These are phyloP conservation scores for Pristionchus entomophagus DNA, from an alignment of 2,888 invertebrate genomes.

Conservation along the genomic window DNA sequence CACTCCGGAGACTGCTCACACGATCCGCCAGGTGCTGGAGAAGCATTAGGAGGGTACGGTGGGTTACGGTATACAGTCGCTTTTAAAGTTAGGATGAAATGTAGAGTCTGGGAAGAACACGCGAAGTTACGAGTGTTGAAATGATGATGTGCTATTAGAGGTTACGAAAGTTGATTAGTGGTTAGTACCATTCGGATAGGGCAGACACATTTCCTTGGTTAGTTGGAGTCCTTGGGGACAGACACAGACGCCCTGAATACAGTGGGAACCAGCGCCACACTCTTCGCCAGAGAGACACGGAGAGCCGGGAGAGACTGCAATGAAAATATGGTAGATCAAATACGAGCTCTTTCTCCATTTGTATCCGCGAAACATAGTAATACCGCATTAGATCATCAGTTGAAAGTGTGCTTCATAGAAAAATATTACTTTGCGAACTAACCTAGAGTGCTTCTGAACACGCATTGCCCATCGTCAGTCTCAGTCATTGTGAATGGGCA, in stretches of 20 bases:
- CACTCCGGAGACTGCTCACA: slow-evolving; percentile 49
- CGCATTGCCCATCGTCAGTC: slow-evolving; percentile 51
- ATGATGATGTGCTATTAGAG: neutral
- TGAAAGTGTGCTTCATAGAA: neutral
- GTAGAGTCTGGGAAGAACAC: too few relatives aligned
- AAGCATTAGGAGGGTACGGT: neutral
- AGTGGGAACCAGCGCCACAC: slow-evolving; percentile 60
- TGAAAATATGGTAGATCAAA: too few relatives aligned
- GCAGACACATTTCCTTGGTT: slow-evolving; percentile 46
- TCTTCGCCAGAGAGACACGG: slow-evolving; percentile 57
- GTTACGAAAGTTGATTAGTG: too few relatives aligned
- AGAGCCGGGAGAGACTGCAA: slow-evolving; percentile 67
- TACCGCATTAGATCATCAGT: neutral
- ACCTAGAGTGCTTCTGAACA: slow-evolving; percentile 16
- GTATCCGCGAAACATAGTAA: too few relatives aligned
- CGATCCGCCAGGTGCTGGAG: slow-evolving; percentile 42
- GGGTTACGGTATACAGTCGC: too few relatives aligned
- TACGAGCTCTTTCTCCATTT: too few relatives aligned
- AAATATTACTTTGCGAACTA: neutral
- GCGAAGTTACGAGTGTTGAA: too few relatives aligned
- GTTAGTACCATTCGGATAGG: slow-evolving; percentile 46
- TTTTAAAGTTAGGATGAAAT: neutral
- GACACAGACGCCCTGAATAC: slow-evolving; percentile 56
- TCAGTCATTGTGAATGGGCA: slow-evolving; percentile 58
- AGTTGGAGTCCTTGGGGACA: slow-evolving; percentile 55